These are phyloP conservation scores for Gymnoscopelus microlampas DNA, from an alignment of 2,797 vertebrate genomes.

Conservation along the genomic window DNA sequence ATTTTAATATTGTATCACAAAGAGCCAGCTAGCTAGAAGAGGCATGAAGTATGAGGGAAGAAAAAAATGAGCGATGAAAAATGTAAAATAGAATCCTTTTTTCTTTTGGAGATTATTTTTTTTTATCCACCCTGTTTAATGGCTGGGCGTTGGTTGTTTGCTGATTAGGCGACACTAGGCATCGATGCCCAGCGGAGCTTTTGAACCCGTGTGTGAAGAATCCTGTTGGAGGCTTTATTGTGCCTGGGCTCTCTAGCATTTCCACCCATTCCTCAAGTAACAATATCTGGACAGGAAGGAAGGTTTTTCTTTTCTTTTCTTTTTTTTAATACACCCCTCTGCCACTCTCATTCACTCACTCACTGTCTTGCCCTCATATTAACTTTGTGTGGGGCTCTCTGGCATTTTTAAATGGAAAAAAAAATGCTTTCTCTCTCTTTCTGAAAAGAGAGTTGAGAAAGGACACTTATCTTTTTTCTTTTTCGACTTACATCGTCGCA, in stretches of 20 bases:
- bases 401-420: too few relatives aligned
- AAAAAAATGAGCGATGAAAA: slow-evolving; percentile 61
- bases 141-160: slow-evolving; percentile 61
- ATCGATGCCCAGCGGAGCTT: slow-evolving; percentile 76
- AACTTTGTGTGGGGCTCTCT: too few relatives aligned
- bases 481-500: slow-evolving; percentile 66
- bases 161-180: slow-evolving; percentile 65
- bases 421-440: background rate
- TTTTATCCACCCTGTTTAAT: slow-evolving; percentile 5
- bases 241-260: slow-evolving; percentile 80
- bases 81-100: slow-evolving; percentile 71
- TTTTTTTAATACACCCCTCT: background rate
- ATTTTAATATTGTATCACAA: slow-evolving; percentile 77
- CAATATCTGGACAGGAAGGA: slow-evolving; percentile 67
- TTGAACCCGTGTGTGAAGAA: slow-evolving; percentile 78
- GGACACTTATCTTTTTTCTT: slow-evolving; percentile 12
- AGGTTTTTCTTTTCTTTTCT: slow-evolving; percentile 40
- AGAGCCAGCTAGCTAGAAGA: slow-evolving; percentile 45
- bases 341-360: too few relatives aligned
- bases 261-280: slow-evolving; percentile 61
- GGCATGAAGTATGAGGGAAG: slow-evolving; percentile 39
- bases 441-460: slow-evolving; percentile 27
- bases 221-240: slow-evolving; percentile 77
- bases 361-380: too few relatives aligned
- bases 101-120: slow-evolving; percentile 17